Conservation (phyloP, 2,888 invertebrate genomes). For the Lycia hirtaria region DNA sequence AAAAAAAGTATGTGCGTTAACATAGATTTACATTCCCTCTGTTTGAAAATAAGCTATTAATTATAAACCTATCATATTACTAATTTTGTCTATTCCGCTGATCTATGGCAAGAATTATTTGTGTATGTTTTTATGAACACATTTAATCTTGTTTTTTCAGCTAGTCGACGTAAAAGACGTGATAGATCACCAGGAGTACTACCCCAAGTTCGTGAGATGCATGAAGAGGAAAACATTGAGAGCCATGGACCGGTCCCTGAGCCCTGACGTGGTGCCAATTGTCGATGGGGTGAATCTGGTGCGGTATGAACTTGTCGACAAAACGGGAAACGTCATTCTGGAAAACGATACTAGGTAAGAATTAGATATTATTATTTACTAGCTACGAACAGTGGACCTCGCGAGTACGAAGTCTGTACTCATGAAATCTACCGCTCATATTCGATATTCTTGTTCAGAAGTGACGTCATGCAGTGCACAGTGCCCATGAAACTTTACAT, state of each 20-base stretch:
- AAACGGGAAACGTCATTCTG: constrained; percentile 69
- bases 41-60: too few relatives aligned
- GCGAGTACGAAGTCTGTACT: too few relatives aligned
- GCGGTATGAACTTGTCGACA: constrained; percentile 77
- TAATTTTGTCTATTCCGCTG: too few relatives aligned
- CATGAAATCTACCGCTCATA: too few relatives aligned
- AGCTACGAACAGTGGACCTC: too few relatives aligned
- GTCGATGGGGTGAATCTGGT: constrained; percentile 87
- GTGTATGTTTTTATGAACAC: neutral
- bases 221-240: constrained; percentile 83
- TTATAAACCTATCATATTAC: too few relatives aligned
- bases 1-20: too few relatives aligned
- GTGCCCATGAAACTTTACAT: too few relatives aligned
- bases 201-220: constrained; percentile 79
- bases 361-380: neutral
- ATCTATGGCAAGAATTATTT: too few relatives aligned
- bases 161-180: constrained; percentile 74
- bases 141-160: constrained; percentile 50
- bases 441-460: too few relatives aligned
- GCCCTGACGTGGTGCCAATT: constrained; percentile 86
- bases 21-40: too few relatives aligned
- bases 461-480: too few relatives aligned
- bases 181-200: constrained; percentile 77
- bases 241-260: constrained; percentile 86
- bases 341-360: constrained; percentile 71